Conservation (phyloP, 2,113 vertebrate genomes). For the Tetraodon nigroviridis region DNA sequence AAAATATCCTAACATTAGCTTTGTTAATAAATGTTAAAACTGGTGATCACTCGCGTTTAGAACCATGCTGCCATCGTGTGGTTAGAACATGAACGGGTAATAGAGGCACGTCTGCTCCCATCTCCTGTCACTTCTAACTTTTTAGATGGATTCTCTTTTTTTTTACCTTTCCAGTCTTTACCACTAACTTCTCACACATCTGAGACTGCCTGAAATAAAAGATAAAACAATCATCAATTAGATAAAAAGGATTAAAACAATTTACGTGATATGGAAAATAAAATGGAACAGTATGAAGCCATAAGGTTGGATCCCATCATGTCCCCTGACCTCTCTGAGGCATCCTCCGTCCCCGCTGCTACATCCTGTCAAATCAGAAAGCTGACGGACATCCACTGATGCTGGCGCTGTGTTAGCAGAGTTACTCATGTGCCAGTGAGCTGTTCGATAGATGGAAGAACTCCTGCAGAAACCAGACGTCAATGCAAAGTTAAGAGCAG, state of each 20-base stretch:
- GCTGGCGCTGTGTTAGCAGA: background rate
- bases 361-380: slow-evolving; percentile 11
- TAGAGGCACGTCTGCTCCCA: background rate
- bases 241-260: no score
- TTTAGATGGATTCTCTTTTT: no score
- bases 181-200: no score
- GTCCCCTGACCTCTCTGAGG: background rate
- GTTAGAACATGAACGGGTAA: background rate
- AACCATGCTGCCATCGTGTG: slow-evolving; percentile 54
- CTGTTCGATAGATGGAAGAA: slow-evolving; percentile 62
- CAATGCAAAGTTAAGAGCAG: background rate
- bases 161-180: no score
- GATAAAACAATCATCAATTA: no score
- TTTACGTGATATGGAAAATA: no score
- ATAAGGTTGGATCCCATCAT: no score
- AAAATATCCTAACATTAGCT: background rate
- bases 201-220: no score
- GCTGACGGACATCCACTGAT: background rate
- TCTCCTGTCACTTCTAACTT: no score
- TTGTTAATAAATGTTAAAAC: background rate
- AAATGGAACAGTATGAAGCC: no score
- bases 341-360: background rate
- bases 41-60: background rate
- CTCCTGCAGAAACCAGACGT: slow-evolving; percentile 38
- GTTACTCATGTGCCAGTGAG: slow-evolving; percentile 57